Percentiles rank a stretch among this genome's conserved stretches.
Conservation (phyloP, 2,888 invertebrate species). For the Metopia argyrocephala region DNA sequence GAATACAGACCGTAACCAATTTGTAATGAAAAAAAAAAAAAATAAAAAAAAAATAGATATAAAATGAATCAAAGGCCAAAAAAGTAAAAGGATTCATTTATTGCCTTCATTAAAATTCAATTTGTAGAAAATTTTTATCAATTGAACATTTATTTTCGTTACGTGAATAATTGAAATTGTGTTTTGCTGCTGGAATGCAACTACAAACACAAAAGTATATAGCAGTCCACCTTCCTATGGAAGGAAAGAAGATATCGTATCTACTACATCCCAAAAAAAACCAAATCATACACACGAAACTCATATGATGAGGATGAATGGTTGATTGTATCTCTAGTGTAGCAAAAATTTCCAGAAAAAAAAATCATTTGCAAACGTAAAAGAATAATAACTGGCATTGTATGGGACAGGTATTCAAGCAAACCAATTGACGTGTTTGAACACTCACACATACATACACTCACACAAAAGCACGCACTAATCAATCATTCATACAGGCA, state of each 20-base stretch:
- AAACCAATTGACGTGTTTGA: background rate
- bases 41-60: background rate
- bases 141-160: constrained; percentile 23
- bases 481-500: background rate
- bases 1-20: background rate
- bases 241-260: too few species aligned
- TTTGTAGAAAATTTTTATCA: constrained; percentile 32
- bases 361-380: background rate
- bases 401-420: background rate
- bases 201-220: background rate
- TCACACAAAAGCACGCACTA: background rate
- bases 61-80: background rate
- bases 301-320: too few species aligned
- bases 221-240: background rate
- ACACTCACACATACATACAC: background rate
- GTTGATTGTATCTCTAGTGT: background rate
- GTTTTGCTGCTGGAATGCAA: background rate
- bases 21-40: background rate
- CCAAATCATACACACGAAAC: too few species aligned
- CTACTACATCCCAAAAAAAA: too few species aligned
- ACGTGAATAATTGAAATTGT: constrained; percentile 20
- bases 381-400: background rate
- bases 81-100: constrained; percentile 8
- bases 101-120: constrained; percentile 39
- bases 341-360: background rate